Percentiles rank a stretch among this genome's conserved stretches.
Evolutionary conservation across 2,888 invertebrate species (phyloP).

Genomic region (Charanyca ferruginea): DNA sequence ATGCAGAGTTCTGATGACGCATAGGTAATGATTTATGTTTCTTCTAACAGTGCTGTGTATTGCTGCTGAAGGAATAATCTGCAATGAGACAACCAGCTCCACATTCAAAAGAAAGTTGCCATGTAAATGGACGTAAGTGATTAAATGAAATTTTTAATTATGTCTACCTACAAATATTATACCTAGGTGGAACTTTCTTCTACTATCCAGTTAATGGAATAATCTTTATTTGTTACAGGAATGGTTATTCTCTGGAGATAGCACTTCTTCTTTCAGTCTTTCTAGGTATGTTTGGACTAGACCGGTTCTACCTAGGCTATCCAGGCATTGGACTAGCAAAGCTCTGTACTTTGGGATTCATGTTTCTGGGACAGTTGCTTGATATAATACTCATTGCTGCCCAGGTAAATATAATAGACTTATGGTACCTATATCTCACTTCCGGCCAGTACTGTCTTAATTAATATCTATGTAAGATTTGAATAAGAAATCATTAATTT

Average conservation of each 20-base stretch:
- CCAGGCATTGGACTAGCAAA: slow-evolving; percentile 98
- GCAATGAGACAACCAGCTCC: slow-evolving; percentile 94
- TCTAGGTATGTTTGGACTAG: slow-evolving; percentile 99
- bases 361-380: slow-evolving; percentile 98
- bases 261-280: slow-evolving; percentile 98
- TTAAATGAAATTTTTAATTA: neutral
- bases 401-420: slow-evolving; percentile 88
- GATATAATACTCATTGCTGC: slow-evolving; percentile 99
- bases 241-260: slow-evolving; percentile 98
- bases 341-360: slow-evolving; percentile 98
- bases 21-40: neutral
- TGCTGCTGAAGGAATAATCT: slow-evolving; percentile 95
- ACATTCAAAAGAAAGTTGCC: slow-evolving; percentile 96
- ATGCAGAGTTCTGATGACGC: neutral
- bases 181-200: neutral
- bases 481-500: neutral
- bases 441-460: too few species aligned
- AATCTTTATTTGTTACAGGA: slow-evolving; percentile 90
- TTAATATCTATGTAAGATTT: neutral
- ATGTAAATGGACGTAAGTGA: slow-evolving; percentile 98
- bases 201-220: neutral
- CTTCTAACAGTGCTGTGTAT: slow-evolving; percentile 93
- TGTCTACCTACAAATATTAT: neutral
- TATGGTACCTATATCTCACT: neutral
- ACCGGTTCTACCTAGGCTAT: slow-evolving; percentile 99